Percentiles rank a stretch among this genome's conserved stretches.
These are phyloP conservation scores for Hystrix brachyura DNA, from an alignment of 2,113 vertebrate species.

Conservation along the genomic window DNA sequence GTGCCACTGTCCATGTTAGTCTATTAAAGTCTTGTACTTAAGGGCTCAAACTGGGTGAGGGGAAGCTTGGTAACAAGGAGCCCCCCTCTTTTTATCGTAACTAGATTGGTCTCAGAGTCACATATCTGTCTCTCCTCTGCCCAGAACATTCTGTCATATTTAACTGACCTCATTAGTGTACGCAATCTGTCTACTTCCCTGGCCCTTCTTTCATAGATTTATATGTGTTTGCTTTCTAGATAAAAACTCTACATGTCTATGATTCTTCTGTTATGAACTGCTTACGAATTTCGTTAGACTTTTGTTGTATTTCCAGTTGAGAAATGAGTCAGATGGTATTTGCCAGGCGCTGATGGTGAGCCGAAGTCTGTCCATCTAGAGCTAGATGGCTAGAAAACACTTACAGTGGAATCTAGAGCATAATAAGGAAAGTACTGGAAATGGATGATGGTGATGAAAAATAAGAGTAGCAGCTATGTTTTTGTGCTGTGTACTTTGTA, in stretches of 20 bases:
- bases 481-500: not conserved
- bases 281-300: not conserved
- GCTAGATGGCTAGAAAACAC: not conserved
- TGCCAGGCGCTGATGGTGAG: not conserved
- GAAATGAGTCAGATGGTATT: not conserved
- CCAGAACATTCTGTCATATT: not conserved
- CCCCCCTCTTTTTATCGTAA: not conserved
- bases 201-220: not conserved
- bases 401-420: not conserved
- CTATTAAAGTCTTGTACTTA: not conserved
- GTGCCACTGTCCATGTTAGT: not conserved
- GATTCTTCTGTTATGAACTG: not conserved
- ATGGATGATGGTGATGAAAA: not conserved
- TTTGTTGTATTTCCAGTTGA: not conserved
- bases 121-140: not conserved
- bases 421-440: not conserved
- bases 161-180: not conserved
- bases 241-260: not conserved
- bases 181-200: not conserved
- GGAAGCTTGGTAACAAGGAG: not conserved
- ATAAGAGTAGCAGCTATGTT: not conserved
- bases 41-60: not conserved
- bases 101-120: not conserved
- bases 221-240: slow-evolving; percentile 25
- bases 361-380: not conserved